A percentile compares a stretch with the other conserved stretches of the same genome.
phyloP scores from a whole-genome alignment of 2,113 vertebrate species.

The Atlantisia rogersi region DNA sequence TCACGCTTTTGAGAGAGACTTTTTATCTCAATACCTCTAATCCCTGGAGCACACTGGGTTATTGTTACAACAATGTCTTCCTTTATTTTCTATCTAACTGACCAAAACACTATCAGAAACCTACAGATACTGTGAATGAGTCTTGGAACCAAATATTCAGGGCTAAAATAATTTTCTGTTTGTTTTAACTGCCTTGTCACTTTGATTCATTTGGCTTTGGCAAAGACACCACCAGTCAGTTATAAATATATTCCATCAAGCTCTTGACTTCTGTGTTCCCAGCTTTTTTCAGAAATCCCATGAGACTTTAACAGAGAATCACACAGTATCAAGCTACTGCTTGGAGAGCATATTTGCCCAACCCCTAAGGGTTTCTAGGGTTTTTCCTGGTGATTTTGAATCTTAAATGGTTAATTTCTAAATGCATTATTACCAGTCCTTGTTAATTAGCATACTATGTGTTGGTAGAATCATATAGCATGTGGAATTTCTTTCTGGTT shows the following conservation, averaged over 20 bases:
- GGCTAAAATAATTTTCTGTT: background rate
- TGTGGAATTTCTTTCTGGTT: background rate
- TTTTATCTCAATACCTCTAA: background rate
- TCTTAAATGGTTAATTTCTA: background rate
- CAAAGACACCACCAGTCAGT: background rate
- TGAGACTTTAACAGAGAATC: background rate
- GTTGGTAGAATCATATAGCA: background rate
- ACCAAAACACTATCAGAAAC: background rate
- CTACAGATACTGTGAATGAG: background rate
- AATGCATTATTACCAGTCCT: background rate
- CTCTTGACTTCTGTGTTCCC: background rate
- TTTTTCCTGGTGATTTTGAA: background rate
- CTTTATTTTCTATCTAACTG: background rate
- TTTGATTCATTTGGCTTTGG: background rate
- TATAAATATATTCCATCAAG: background rate
- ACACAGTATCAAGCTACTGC: background rate
- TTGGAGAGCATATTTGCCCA: background rate
- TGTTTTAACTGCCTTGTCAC: background rate
- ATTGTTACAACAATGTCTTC: background rate
- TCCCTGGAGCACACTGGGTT: background rate
- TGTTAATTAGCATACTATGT: background rate
- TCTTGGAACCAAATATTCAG: background rate
- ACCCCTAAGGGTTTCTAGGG: background rate
- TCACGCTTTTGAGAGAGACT: background rate
- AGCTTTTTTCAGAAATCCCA: background rate